A percentile compares a stretch with the other conserved stretches of the same genome.
phyloP scores from a whole-genome alignment of 1,140 invertebrate species.

The Drosophila kohkoa region DNA sequence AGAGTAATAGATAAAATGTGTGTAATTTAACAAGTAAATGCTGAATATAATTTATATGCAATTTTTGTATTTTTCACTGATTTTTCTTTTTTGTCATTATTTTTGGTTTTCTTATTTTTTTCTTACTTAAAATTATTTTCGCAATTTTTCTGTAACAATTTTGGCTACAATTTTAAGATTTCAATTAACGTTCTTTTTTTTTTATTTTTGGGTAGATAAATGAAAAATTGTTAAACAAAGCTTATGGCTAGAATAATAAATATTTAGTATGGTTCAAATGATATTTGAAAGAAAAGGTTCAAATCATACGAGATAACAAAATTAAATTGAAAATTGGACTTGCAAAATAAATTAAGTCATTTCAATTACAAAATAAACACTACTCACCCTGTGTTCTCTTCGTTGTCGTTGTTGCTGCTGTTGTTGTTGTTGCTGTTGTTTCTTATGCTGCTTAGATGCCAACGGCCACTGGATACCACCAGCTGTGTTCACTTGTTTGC shows the following conservation, averaged over 20 bases:
- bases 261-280: conserved; percentile 70
- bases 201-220: conserved; percentile 38
- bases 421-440: conserved; percentile 12
- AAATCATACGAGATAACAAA: conserved; percentile 36
- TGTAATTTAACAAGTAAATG: conserved; percentile 67
- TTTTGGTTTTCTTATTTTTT: conserved; percentile 43
- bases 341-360: conserved; percentile 55
- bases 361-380: conserved; percentile 17
- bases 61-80: conserved; percentile 68
- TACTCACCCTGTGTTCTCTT: conserved; percentile 51
- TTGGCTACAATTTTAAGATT: conserved; percentile 18
- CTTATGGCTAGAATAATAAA: conserved; percentile 70
- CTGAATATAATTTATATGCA: conserved; percentile 76
- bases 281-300: conserved; percentile 37
- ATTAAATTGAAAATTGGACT: conserved; percentile 43
- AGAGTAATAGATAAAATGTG: conserved; percentile 43
- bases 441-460: conserved; percentile 38
- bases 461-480: conserved; percentile 96
- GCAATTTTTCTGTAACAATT: conserved; percentile 32
- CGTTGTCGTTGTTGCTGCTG: neutral
- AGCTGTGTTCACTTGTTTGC: conserved; percentile 97
- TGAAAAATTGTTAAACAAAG: conserved; percentile 66
- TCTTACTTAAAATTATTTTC: conserved; percentile 62
- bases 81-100: conserved; percentile 49
- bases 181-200: neutral